Conservation (phyloP, 2,797 vertebrate species). For the Gastrophryne carolinensis region DNA sequence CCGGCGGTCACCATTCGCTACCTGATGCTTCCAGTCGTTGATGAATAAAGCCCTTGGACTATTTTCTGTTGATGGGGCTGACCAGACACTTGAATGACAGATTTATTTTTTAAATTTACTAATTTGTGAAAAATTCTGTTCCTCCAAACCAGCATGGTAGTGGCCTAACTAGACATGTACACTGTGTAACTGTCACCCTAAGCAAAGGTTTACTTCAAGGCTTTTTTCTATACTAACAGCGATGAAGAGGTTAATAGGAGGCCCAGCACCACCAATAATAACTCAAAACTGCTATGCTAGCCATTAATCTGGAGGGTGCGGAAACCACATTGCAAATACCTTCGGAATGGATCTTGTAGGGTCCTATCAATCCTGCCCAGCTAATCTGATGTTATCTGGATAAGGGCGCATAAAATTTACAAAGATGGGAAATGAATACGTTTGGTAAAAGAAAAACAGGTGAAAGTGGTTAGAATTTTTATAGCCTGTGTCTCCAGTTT, state of each 20-base stretch:
- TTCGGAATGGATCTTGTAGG: not conserved
- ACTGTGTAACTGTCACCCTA: too few relatives aligned
- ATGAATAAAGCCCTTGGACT: too few relatives aligned
- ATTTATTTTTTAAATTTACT: too few relatives aligned
- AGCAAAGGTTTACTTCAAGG: too few relatives aligned
- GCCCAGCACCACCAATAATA: not conserved
- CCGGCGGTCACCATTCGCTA: too few relatives aligned
- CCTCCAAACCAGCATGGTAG: too few relatives aligned
- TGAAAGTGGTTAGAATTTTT: conserved; percentile 19
- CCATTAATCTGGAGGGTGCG: not conserved
- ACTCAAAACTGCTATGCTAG: not conserved
- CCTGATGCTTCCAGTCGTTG: too few relatives aligned
- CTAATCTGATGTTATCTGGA: not conserved
- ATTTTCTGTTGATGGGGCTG: too few relatives aligned
- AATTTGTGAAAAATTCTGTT: too few relatives aligned
- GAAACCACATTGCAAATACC: not conserved
- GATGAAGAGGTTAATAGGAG: not conserved
- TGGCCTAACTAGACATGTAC: too few relatives aligned
- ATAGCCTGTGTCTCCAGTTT: not conserved
- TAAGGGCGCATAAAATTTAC: not conserved
- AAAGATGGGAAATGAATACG: not conserved
- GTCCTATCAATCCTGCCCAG: not conserved
- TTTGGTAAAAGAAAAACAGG: conserved; percentile 29
- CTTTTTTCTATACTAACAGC: too few relatives aligned
- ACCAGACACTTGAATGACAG: too few relatives aligned